phyloP scores from a whole-genome alignment of 2,797 vertebrate genomes.

The Crenichthys baileyi region DNA sequence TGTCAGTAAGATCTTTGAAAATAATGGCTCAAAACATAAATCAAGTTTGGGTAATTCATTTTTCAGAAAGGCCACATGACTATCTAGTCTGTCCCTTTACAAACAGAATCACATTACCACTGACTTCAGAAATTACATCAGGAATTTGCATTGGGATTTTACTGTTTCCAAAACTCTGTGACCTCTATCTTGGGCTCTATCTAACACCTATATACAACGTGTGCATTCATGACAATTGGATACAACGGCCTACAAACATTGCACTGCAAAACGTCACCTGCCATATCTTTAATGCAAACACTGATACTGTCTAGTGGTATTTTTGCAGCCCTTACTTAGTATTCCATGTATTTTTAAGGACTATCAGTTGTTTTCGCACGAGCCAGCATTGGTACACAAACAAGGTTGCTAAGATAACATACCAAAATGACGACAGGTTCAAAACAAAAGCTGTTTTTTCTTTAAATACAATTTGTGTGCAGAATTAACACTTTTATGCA shows the following conservation, averaged over 20 bases:
- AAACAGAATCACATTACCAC: not conserved
- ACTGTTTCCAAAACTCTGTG: not conserved
- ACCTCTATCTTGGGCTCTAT: not conserved
- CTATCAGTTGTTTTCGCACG: not conserved
- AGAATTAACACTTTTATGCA: not conserved
- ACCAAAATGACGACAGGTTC: not conserved
- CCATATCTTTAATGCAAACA: not conserved
- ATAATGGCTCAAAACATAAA: not conserved
- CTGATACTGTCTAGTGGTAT: too few species aligned
- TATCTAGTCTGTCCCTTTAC: not conserved
- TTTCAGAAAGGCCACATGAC: not conserved
- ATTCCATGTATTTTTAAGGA: not conserved
- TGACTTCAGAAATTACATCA: not conserved
- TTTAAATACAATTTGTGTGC: not conserved
- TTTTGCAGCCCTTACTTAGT: not conserved
- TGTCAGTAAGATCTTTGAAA: not conserved
- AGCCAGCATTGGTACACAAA: not conserved
- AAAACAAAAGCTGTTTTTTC: not conserved
- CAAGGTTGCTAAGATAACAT: not conserved
- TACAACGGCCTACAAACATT: not conserved
- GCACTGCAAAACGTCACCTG: not conserved
- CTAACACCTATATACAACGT: not conserved
- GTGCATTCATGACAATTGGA: not conserved
- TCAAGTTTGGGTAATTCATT: not conserved
- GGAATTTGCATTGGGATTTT: not conserved